Percentiles rank a stretch among this genome's conserved stretches.
Conservation (phyloP, 2,113 vertebrate genomes). For the Myotis davidii region DNA sequence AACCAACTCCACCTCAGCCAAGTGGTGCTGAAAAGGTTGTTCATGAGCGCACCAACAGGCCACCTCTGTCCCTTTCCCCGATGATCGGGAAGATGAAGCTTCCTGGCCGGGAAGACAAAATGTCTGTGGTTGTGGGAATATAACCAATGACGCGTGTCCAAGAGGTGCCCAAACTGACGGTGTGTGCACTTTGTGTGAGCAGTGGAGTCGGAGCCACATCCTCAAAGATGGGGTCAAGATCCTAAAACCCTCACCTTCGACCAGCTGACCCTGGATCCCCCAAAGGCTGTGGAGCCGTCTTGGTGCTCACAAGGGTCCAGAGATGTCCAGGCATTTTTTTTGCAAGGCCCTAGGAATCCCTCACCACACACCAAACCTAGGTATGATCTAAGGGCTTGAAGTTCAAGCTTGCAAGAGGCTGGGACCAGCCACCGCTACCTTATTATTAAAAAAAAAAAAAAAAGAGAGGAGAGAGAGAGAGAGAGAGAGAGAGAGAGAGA, state of each 20-base stretch:
- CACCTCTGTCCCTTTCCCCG: too few relatives aligned
- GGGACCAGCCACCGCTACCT: neutral
- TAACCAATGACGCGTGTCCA: accelerated
- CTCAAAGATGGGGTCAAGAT: neutral
- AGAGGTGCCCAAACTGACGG: neutral
- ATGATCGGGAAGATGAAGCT: neutral
- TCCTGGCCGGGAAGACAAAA: neutral
- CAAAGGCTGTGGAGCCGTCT: neutral
- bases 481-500: too few relatives aligned
- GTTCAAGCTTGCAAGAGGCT: neutral
- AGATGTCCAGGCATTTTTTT: neutral
- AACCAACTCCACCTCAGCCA: neutral
- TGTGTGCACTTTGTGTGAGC: accelerated
- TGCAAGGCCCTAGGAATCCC: neutral
- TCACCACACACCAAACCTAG: too few relatives aligned
- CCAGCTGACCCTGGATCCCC: neutral
- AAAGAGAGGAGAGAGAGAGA: too few relatives aligned
- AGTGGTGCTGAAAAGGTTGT: neutral
- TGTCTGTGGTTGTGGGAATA: too few relatives aligned
- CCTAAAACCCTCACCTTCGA: neutral
- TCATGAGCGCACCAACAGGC: neutral
- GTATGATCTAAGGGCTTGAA: neutral
- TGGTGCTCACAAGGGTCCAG: conserved; percentile 80
- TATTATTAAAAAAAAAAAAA: neutral
- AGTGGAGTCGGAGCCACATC: accelerated